phyloP scores from a whole-genome alignment of 2,797 vertebrate species.

The Pagetopsis macropterus region DNA sequence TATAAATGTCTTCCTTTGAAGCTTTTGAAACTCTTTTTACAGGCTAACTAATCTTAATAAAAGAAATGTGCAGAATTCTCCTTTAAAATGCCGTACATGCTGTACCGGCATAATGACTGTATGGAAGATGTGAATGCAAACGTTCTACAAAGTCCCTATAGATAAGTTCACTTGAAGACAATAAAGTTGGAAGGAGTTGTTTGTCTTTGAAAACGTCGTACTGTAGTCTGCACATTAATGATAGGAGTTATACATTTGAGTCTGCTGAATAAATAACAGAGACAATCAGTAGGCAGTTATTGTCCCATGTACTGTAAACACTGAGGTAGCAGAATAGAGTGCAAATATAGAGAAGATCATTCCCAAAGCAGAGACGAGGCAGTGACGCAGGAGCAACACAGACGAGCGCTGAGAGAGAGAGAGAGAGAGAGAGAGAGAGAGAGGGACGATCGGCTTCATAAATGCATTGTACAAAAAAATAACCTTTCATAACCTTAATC shows the following conservation, averaged over 20 bases:
- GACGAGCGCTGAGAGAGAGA: not conserved
- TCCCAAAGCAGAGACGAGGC: slow-evolving; percentile 20
- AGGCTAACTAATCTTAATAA: slow-evolving; percentile 5
- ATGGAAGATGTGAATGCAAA: slow-evolving; percentile 13
- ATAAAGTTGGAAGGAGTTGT: slow-evolving; percentile 14
- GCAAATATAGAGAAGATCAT: slow-evolving; percentile 14
- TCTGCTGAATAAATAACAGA: slow-evolving; percentile 28
- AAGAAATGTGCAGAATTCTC: not conserved
- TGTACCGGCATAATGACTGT: slow-evolving; percentile 9
- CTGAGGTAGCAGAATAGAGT: slow-evolving; percentile 6
- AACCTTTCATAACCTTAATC: slow-evolving; percentile 53
- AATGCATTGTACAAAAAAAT: slow-evolving; percentile 31
- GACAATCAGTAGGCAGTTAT: not conserved
- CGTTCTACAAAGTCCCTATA: slow-evolving; percentile 24
- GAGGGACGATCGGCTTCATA: slow-evolving; percentile 11
- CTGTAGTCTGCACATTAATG: slow-evolving; percentile 18
- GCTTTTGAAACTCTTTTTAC: not conserved
- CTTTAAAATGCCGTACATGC: slow-evolving; percentile 21
- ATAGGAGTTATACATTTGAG: slow-evolving; percentile 35
- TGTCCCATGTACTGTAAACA: slow-evolving; percentile 18
- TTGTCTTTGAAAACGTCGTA: slow-evolving; percentile 22
- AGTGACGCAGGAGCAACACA: not conserved
- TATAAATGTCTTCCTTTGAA: not conserved
- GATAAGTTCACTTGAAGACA: slow-evolving; percentile 20
- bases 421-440: too few species aligned